Evolutionary conservation across 2,888 invertebrate species (phyloP).

Genomic region (Portevinia maculata): DNA sequence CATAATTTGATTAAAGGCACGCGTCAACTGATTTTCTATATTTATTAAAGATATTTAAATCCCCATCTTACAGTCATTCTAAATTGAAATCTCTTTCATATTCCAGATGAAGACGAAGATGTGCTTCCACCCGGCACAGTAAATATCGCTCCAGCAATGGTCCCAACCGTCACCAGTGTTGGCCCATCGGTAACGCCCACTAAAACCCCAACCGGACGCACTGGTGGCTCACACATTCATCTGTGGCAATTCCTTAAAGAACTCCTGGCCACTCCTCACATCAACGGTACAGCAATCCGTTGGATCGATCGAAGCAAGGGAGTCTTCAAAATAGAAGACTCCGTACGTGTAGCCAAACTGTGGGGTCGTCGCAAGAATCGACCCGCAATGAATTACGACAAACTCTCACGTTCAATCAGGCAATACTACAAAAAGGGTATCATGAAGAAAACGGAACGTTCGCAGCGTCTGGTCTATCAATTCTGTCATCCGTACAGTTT

Average conservation of each 20-base stretch:
- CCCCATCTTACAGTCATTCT: background rate
- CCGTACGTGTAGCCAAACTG: slow-evolving; percentile 96
- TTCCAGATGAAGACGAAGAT: slow-evolving; percentile 83
- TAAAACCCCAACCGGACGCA: slow-evolving; percentile 78
- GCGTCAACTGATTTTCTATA: background rate
- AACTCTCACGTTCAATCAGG: slow-evolving; percentile 97
- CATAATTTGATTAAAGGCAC: too few species aligned
- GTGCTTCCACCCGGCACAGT: slow-evolving; percentile 76
- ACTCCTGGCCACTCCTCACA: slow-evolving; percentile 92
- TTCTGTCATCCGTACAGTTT: slow-evolving; percentile 97
- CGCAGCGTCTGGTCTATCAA: slow-evolving; percentile 99
- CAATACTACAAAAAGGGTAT: slow-evolving; percentile 99
- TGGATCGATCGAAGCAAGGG: slow-evolving; percentile 98
- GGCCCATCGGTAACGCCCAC: slow-evolving; percentile 75
- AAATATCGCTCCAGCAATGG: slow-evolving; percentile 71
- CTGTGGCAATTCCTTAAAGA: slow-evolving; percentile 99
- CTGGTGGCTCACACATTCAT: slow-evolving; percentile 95
- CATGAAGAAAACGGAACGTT: slow-evolving; percentile 99
- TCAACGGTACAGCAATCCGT: slow-evolving; percentile 96
- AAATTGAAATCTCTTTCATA: background rate
- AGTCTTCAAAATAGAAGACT: slow-evolving; percentile 99
- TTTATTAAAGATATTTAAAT: background rate
- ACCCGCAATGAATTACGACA: slow-evolving; percentile 99
- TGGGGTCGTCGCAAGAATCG: slow-evolving; percentile 99
- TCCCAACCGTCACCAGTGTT: slow-evolving; percentile 61